phyloP scores from a whole-genome alignment of 92 coral and sea anemone species.

The Zoanthus sociatus region DNA sequence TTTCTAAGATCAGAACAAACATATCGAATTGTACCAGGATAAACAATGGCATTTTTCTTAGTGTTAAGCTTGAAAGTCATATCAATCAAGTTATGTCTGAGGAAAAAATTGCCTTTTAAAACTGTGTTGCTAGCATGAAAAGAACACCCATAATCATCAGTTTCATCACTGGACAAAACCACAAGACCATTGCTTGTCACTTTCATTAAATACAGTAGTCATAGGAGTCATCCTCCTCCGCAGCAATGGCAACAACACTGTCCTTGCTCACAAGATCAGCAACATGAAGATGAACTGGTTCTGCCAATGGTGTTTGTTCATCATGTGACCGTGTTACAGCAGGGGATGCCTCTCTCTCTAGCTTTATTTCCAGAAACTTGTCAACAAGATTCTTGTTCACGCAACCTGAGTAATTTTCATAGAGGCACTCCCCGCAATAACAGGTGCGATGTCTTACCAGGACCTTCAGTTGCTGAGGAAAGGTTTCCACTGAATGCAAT shows the following conservation, averaged over 20 bases:
- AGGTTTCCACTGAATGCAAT: not conserved
- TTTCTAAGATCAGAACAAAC: conserved; percentile 10
- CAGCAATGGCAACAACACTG: conserved; percentile 47
- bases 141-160: no score
- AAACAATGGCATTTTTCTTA: conserved; percentile 4
- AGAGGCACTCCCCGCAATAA: conserved; percentile 50
- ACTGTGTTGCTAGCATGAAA: no score
- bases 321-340: conserved; percentile 4
- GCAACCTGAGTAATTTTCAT: conserved; percentile 29
- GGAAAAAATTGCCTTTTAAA: conserved; percentile 33
- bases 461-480: conserved; percentile 10
- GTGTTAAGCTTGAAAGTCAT: no score
- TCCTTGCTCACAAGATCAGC: no score
- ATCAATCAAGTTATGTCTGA: conserved; percentile 25
- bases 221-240: conserved; percentile 38
- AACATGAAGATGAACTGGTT: conserved; percentile 35
- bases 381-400: conserved; percentile 43
- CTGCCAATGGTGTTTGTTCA: conserved; percentile 4
- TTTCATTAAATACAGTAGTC: no score
- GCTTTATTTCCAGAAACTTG: conserved; percentile 28
- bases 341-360: conserved; percentile 55
- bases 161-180: no score
- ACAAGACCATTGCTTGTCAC: no score
- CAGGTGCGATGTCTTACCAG: conserved; percentile 44
- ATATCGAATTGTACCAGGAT: conserved; percentile 24